Evolutionary conservation across 1,140 invertebrate genomes (phyloP).

Genomic region (Drosophila pandora): DNA sequence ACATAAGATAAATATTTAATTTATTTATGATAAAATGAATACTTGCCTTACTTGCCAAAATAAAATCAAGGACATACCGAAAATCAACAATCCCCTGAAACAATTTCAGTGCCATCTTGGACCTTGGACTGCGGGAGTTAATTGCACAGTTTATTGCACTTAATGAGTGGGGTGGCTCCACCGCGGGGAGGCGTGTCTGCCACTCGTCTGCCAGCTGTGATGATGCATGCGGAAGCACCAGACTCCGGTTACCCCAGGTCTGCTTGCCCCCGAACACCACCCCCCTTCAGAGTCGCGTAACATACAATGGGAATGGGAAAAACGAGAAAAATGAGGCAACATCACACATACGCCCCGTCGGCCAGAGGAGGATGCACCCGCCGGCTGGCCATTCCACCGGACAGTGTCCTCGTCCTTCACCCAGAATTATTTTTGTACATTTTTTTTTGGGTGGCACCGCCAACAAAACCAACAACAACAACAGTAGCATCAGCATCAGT

Average conservation of each 20-base stretch:
- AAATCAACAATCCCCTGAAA: background rate
- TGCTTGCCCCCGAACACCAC: background rate
- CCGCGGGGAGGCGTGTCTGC: conserved; percentile 49
- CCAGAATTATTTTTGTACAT: conserved; percentile 81
- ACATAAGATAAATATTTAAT: background rate
- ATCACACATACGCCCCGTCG: conserved; percentile 63
- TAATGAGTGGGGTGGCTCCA: conserved; percentile 55
- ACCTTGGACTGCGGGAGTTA: conserved; percentile 51
- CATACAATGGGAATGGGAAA: conserved; percentile 51
- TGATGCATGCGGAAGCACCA: conserved; percentile 68
- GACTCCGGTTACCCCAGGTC: conserved; percentile 34
- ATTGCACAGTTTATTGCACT: conserved; percentile 77
- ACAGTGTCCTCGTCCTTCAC: conserved; percentile 80
- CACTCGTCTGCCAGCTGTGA: conserved; percentile 64
- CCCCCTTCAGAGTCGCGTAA: conserved; percentile 20
- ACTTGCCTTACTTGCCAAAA: no score
- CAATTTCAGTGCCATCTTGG: conserved; percentile 7
- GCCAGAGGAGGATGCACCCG: conserved; percentile 33
- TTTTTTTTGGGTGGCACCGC: conserved; percentile 38
- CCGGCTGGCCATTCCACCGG: conserved; percentile 34
- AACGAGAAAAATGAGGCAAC: conserved; percentile 48
- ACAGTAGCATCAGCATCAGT: conserved; percentile 13
- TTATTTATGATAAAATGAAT: no score
- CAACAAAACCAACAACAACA: conserved; percentile 40
- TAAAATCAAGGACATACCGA: background rate